Evolutionary conservation across 2,797 vertebrate species (phyloP).

Genomic region (Crocodylus rhombifer): DNA sequence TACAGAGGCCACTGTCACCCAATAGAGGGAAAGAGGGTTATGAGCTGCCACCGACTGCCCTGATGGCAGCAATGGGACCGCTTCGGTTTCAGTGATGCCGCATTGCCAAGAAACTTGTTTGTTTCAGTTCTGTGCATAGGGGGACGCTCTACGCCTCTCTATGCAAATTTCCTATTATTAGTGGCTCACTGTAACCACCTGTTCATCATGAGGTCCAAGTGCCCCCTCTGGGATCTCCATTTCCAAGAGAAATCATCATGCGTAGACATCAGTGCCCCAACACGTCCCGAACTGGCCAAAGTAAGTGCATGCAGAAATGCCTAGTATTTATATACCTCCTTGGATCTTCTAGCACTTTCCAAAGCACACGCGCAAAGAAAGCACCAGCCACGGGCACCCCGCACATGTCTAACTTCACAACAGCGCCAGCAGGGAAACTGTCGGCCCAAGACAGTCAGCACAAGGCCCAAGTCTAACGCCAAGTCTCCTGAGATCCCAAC

Average conservation of each 20-base stretch:
- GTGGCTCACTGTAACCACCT: neutral
- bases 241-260: neutral
- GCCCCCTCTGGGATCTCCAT: neutral
- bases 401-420: too few relatives aligned
- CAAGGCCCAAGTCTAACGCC: neutral
- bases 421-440: neutral
- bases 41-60: neutral
- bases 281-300: neutral
- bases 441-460: neutral
- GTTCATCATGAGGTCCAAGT: neutral
- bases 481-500: fast-evolving
- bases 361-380: neutral
- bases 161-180: neutral
- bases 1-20: neutral
- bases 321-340: neutral
- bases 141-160: neutral
- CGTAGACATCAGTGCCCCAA: neutral
- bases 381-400: fast-evolving
- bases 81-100: neutral
- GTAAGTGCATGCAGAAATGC: neutral
- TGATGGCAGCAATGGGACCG: neutral
- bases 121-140: neutral
- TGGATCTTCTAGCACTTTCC: fast-evolving
- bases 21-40: neutral
- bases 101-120: neutral